A percentile compares a stretch with the other conserved stretches of the same genome.
Evolutionary conservation across 2,888 invertebrate species (phyloP).

Genomic region (Drosophila robusta): DNA sequence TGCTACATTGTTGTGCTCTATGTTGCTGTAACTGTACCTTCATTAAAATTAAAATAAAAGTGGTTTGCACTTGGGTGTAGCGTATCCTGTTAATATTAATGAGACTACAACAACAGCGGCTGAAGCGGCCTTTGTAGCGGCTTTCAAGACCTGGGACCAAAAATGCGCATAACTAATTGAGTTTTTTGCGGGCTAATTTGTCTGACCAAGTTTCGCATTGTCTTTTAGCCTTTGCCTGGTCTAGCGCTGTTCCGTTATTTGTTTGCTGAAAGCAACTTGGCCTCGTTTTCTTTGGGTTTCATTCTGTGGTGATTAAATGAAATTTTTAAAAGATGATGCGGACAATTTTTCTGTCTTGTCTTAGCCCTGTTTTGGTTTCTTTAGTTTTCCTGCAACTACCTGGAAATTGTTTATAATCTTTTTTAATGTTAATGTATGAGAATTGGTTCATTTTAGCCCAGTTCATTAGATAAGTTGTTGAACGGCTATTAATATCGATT

Average conservation of each 20-base stretch:
- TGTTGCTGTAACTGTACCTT: constrained; percentile 27
- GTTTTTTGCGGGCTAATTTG: constrained; percentile 40
- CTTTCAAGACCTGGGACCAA: constrained; percentile 25
- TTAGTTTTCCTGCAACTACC: too few species aligned
- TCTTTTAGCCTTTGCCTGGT: constrained; percentile 17
- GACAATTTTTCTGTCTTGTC: too few species aligned
- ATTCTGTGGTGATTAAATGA: background rate
- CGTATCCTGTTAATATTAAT: constrained; percentile 52
- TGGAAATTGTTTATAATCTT: too few species aligned
- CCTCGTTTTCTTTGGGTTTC: constrained; percentile 20
- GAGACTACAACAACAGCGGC: constrained; percentile 22
- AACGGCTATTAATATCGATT: too few species aligned
- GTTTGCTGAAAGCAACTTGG: constrained; percentile 21
- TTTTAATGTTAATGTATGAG: too few species aligned
- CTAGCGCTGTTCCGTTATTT: constrained; percentile 1
- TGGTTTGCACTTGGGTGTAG: constrained; percentile 39
- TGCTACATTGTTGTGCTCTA: background rate
- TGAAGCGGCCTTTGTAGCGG: constrained; percentile 7
- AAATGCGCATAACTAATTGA: constrained; percentile 58
- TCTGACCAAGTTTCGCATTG: constrained; percentile 44
- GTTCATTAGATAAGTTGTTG: too few species aligned
- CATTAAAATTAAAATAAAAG: constrained; percentile 44
- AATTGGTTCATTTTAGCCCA: too few species aligned
- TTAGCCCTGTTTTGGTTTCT: too few species aligned
- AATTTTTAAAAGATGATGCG: constrained; percentile 2